Base-by-base conservation (phyloP, 2,113 vertebrate genomes). In the Irena cyanogastra region DNA sequence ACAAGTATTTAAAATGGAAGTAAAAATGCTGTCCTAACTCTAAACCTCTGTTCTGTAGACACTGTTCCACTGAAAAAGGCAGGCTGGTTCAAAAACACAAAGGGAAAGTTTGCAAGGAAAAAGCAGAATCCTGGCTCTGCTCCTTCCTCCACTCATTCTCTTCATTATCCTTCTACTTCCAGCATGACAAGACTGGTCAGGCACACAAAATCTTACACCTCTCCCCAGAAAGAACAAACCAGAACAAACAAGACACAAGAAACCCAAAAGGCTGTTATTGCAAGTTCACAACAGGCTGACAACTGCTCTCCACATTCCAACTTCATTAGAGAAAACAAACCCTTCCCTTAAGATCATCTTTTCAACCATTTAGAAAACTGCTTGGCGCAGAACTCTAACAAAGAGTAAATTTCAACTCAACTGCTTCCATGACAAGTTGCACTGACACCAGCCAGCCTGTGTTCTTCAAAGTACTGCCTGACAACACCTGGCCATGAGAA, bases 21-120 rank as follows among this genome's bases (percentile, higher is more conserved):
- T 11, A 54, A 83, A 86, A 49, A 1, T 1, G 2, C 57, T 24
- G 33, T 9, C 33, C 39, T 26, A 57, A 37, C 16, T 16, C 30
- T 4, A 33, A 50, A 37, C 16, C 41, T 60, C 53, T 47, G 16
- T 3, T 61, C n/a, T 14, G 9, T 1, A 66, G 15, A 7, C 9
- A n/a, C 3, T 5, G 2, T 49, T 69, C n/a, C 50, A 53, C n/a
- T 1, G 1, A 86, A 7, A 76, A 75, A 72, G 9, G 23, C n/a
- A 44, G 6, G 7, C 49, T 50, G 16, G 16, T 52, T 83, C 35
- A 41, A 80, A 93, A 33, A 52, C 35, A 60, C 3, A 0, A 6
- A 0, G 0, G 39, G 8, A 42, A 80, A n/a, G 19, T 16, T 47
- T 12, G 37, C 4, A 8, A 5, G 9, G 26, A 42, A 84, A 56